These are phyloP conservation scores for Theonella swinhoei DNA, from an alignment of 37 sponge, comb jelly and placozoan genomes.

Conservation along the genomic window DNA sequence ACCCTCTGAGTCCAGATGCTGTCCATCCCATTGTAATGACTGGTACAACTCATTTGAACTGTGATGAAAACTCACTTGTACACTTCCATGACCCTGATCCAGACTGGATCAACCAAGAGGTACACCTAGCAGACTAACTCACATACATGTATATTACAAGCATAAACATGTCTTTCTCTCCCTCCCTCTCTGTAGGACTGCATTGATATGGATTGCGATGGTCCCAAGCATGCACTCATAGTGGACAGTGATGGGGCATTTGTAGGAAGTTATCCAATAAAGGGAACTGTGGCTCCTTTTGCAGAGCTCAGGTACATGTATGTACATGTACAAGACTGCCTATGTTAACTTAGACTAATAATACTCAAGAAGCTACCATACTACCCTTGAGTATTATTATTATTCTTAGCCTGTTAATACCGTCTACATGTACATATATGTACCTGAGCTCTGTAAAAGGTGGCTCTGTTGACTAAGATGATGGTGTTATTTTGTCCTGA, in stretches of 20 bases:
- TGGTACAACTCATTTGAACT: slow-evolving; percentile 46
- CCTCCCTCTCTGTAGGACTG: slow-evolving; percentile 67
- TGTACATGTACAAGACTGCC: not conserved
- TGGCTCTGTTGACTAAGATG: slow-evolving; percentile 61
- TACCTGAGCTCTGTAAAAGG: slow-evolving; percentile 83
- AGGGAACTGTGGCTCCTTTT: slow-evolving; percentile 71
- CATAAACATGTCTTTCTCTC: not conserved
- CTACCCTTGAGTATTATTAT: too few species aligned
- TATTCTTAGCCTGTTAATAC: not conserved
- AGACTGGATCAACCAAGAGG: slow-evolving; percentile 92
- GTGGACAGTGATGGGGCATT: slow-evolving; percentile 88
- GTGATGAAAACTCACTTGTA: slow-evolving; percentile 31
- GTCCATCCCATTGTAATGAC: slow-evolving; percentile 73
- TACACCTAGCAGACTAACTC: not conserved
- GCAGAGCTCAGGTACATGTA: slow-evolving; percentile 72
- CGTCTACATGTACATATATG: not conserved
- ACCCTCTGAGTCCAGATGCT: slow-evolving; percentile 85
- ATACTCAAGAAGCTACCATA: too few species aligned
- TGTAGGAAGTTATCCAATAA: slow-evolving; percentile 32
- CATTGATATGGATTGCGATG: slow-evolving; percentile 99
- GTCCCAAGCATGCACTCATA: slow-evolving; percentile 91
- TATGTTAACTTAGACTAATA: not conserved
- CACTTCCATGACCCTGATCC: slow-evolving; percentile 74
- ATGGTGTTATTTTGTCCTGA: too few species aligned
- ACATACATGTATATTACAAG: not conserved